These are phyloP conservation scores for Pogoniulus pusillus DNA, from an alignment of 2,797 vertebrate species.

Conservation along the genomic window DNA sequence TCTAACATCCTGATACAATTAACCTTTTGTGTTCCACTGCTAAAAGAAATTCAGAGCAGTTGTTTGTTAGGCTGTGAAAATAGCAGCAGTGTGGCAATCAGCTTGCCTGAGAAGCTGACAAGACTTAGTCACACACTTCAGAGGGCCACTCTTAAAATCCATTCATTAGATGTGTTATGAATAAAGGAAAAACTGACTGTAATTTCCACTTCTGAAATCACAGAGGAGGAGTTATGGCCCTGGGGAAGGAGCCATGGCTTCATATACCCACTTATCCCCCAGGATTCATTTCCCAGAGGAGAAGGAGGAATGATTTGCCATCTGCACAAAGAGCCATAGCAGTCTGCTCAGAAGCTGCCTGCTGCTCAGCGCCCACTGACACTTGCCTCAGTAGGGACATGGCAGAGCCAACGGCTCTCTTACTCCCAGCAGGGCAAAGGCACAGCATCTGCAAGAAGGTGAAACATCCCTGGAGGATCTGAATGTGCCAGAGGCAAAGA, in stretches of 20 bases:
- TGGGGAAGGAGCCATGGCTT: not conserved
- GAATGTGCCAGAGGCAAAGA: rapidly evolving
- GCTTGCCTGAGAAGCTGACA: not conserved
- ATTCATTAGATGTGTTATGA: rapidly evolving
- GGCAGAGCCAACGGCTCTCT: rapidly evolving
- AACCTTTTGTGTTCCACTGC: not conserved
- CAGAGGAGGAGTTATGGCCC: not conserved
- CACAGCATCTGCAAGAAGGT: not conserved
- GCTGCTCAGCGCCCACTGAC: rapidly evolving
- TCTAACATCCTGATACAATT: not conserved
- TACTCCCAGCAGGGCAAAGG: not conserved
- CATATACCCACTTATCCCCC: not conserved
- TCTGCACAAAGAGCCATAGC: rapidly evolving
- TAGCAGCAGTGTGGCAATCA: not conserved
- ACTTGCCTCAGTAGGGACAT: rapidly evolving
- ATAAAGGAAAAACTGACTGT: not conserved
- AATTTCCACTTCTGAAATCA: not conserved
- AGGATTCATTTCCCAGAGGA: not conserved
- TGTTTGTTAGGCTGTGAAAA: not conserved
- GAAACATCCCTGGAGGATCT: rapidly evolving
- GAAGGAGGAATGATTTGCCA: not conserved
- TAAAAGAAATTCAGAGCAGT: not conserved
- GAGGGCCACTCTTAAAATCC: not conserved
- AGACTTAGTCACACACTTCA: not conserved
- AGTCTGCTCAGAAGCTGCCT: rapidly evolving